These are phyloP conservation scores for Somateria mollissima DNA, from an alignment of 2,797 vertebrate species.

Conservation along the genomic window DNA sequence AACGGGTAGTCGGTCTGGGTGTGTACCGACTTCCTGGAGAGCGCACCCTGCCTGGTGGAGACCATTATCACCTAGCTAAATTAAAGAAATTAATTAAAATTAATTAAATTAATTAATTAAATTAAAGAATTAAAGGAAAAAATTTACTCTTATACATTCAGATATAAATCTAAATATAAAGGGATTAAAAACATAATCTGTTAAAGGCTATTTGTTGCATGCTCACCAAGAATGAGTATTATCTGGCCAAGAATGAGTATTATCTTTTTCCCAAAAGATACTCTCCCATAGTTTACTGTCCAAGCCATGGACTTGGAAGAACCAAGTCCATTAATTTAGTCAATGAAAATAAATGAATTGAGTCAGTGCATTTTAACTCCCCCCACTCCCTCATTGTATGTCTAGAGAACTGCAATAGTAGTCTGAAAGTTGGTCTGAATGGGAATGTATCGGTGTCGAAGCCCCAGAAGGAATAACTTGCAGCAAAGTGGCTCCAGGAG, in stretches of 20 bases:
- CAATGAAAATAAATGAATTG: background rate
- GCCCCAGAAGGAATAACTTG: background rate
- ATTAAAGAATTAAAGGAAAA: constrained; percentile 45
- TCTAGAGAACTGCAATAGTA: background rate
- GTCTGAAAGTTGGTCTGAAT: background rate
- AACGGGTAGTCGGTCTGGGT: no score
- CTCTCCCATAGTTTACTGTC: background rate
- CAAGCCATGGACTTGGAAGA: background rate
- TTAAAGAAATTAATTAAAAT: no score
- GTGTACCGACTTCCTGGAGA: no score
- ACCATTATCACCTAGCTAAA: no score
- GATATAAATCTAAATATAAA: background rate
- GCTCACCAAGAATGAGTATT: background rate
- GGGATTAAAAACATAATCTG: background rate
- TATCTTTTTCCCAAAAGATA: background rate
- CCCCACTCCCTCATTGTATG: background rate
- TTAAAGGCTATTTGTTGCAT: background rate
- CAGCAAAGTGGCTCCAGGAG: background rate
- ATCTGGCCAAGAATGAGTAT: background rate
- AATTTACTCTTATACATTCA: background rate
- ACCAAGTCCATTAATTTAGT: background rate
- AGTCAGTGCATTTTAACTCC: background rate
- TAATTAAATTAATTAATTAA: no score
- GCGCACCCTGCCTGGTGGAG: no score
- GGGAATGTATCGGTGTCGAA: background rate